These are phyloP conservation scores for Zhengitettix transpicula DNA, from an alignment of 2,888 invertebrate genomes.

Conservation along the genomic window DNA sequence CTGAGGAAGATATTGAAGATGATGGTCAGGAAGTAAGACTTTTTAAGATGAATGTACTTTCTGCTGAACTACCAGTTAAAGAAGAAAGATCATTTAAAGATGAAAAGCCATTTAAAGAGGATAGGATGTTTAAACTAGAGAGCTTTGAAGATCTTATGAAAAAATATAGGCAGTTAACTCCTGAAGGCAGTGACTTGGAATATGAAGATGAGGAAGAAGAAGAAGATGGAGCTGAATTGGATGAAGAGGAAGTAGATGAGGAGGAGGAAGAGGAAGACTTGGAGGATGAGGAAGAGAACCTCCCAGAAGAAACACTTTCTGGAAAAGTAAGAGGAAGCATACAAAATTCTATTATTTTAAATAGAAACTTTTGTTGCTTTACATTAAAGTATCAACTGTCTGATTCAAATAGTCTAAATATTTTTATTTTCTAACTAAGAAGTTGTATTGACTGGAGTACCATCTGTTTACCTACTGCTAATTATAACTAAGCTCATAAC, in stretches of 20 bases:
- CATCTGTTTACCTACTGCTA: no score
- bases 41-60: background rate
- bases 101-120: background rate
- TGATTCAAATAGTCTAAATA: no score
- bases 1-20: slow-evolving; percentile 13
- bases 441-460: no score
- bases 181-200: slow-evolving; percentile 9
- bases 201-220: slow-evolving; percentile 15
- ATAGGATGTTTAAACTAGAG: slow-evolving; percentile 18
- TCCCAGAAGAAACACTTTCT: slow-evolving; percentile 29
- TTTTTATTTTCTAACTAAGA: no score
- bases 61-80: background rate
- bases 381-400: no score
- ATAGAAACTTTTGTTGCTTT: no score
- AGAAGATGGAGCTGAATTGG: slow-evolving; percentile 22
- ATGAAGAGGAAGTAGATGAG: slow-evolving; percentile 14
- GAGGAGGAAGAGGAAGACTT: slow-evolving; percentile 7
- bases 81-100: background rate
- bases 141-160: slow-evolving; percentile 20
- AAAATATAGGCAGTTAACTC: slow-evolving; percentile 24
- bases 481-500: no score
- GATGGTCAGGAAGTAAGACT: slow-evolving; percentile 13
- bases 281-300: slow-evolving; percentile 18
- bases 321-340: background rate
- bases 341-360: no score